Percentiles rank a stretch among this genome's conserved stretches.
Evolutionary conservation across 92 coral and sea anemone genomes (phyloP).

Genomic region (Zoanthus sansibaricus): DNA sequence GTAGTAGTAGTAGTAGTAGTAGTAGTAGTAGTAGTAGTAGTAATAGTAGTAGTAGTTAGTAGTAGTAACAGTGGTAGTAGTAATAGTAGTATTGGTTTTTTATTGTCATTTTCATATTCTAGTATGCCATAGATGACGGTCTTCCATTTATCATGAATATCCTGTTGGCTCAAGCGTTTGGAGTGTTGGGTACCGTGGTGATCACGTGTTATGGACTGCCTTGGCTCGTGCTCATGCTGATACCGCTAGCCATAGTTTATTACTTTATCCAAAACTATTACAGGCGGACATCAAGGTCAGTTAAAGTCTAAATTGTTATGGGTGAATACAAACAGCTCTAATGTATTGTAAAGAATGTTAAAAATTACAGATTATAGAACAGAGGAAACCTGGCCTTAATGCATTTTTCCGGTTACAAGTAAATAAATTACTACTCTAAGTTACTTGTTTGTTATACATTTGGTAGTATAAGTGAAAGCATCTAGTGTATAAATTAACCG

Average conservation of each 20-base stretch:
- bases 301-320: not conserved
- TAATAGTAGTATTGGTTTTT: too few relatives aligned
- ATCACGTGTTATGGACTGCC: constrained; percentile 99
- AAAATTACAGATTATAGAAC: too few relatives aligned
- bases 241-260: constrained; percentile 90
- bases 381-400: not conserved
- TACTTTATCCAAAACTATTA: constrained; percentile 96
- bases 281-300: constrained; percentile 94
- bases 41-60: too few relatives aligned
- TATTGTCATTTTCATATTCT: not conserved
- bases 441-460: too few relatives aligned
- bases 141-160: constrained; percentile 97
- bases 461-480: not conserved
- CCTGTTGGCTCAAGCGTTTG: constrained; percentile 97
- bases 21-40: too few relatives aligned
- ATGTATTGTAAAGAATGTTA: too few relatives aligned
- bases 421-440: not conserved
- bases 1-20: too few relatives aligned
- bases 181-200: constrained; percentile 92
- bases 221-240: constrained; percentile 84
- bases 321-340: not conserved
- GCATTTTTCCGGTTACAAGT: not conserved
- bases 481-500: not conserved
- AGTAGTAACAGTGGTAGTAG: too few relatives aligned
- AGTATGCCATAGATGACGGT: constrained; percentile 98